Evolutionary conservation across 2,888 invertebrate genomes (phyloP), one percentile per base, ranked within the genome.

Genomic region (Caenorhabditis doughertyi): DNA sequence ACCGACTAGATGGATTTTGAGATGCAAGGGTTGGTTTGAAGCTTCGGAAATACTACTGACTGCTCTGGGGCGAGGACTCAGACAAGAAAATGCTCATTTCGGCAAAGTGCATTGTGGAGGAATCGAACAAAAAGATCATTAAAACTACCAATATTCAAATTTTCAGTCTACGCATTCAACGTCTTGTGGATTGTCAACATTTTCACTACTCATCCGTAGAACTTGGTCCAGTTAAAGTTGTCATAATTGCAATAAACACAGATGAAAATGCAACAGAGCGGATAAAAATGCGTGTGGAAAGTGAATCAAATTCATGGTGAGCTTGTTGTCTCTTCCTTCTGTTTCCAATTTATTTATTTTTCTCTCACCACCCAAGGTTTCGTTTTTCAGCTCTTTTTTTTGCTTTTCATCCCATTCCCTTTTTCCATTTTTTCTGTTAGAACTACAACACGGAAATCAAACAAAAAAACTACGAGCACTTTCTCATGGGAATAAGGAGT

Each of bases 131-230:
- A 27, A 53, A 27, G 25, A 47, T 47, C 47, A 8, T n/a, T n/a
- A n/a, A n/a, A n/a, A n/a, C n/a, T n/a, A n/a, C n/a, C n/a, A 51
- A 51, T 35, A 35, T 35, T 35, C 35, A 35, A 9, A 47, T 47
- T 83, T 79, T 32, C 81, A 83, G 83, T 25, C 39, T 83, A 3
- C 70, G 81, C 27, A 86, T 86, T 35, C 86, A 86, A 64, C 79
- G 84, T 2, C 94, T 98, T 83, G 97, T 97, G 92, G 97, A 98
- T 92, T 98, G 98, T 93, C 97, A 97, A 5, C 98, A 98, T 92
- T 98, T 98, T 93, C 98, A 98, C 93, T 98, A 98, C 93, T 97
- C 98, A 92, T 94, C 96, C 87, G 97, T 97, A 21, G 95, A 96
- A 87, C 94, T 98, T 87, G 95, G 96, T n/a, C 95, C 95, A 29